A percentile compares a stretch with the other conserved stretches of the same genome.
Evolutionary conservation across 2,888 invertebrate genomes (phyloP).

Genomic region (Tachina fera): DNA sequence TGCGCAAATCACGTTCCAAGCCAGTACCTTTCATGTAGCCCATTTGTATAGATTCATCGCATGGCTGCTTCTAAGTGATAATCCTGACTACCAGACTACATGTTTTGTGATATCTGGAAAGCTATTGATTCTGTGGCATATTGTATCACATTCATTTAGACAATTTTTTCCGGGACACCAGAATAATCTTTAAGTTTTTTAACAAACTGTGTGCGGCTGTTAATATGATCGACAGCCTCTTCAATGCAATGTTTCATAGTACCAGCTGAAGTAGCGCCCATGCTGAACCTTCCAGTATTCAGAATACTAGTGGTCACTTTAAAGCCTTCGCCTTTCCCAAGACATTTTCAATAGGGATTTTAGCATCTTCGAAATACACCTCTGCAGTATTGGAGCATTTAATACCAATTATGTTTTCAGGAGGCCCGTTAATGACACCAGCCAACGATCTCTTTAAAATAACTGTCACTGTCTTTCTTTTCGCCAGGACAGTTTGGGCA

Average conservation of each 20-base stretch:
- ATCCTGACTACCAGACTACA: slow-evolving; percentile 96
- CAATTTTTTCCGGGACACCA: slow-evolving; percentile 95
- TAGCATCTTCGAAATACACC: slow-evolving; percentile 96
- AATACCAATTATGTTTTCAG: slow-evolving; percentile 99
- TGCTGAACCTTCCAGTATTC: slow-evolving; percentile 98
- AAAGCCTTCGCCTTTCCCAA: slow-evolving; percentile 94
- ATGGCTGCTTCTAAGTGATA: slow-evolving; percentile 99
- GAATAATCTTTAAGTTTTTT: slow-evolving; percentile 91
- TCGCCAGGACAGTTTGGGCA: slow-evolving; percentile 92
- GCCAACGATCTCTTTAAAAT: slow-evolving; percentile 97
- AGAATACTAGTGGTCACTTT: slow-evolving; percentile 98
- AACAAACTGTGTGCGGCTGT: slow-evolving; percentile 94
- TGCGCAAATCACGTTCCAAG: slow-evolving; percentile 96
- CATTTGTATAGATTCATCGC: slow-evolving; percentile 99
- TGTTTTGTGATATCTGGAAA: slow-evolving; percentile 97
- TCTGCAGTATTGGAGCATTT: slow-evolving; percentile 98
- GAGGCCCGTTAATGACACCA: slow-evolving; percentile 95
- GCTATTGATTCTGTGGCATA: slow-evolving; percentile 97
- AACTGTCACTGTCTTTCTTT: slow-evolving; percentile 91
- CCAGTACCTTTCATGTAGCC: slow-evolving; percentile 97
- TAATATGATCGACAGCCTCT: slow-evolving; percentile 97
- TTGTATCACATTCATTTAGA: slow-evolving; percentile 95
- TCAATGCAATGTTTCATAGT: slow-evolving; percentile 94
- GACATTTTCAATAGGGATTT: slow-evolving; percentile 94
- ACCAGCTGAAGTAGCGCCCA: slow-evolving; percentile 96